Percentiles rank a stretch among this genome's conserved stretches.
These are phyloP conservation scores for Phyllotreta cruciferae DNA, from an alignment of 2,888 invertebrate species.

Conservation along the genomic window DNA sequence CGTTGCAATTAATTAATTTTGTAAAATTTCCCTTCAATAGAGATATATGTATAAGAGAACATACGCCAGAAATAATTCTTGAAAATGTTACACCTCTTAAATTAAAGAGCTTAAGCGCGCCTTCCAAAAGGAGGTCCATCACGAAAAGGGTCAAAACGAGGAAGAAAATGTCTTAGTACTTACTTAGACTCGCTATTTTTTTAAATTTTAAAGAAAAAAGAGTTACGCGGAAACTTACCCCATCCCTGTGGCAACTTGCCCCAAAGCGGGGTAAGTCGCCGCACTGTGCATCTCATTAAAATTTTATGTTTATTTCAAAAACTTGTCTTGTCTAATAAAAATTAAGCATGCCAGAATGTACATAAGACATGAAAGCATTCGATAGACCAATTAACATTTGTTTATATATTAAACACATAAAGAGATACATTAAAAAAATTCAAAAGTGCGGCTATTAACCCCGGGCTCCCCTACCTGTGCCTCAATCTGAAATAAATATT, in stretches of 20 bases:
- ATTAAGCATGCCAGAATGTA: not conserved
- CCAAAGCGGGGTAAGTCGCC: too few species aligned
- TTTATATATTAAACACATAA: not conserved
- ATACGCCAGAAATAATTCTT: not conserved
- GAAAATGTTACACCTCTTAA: slow-evolving; percentile 1
- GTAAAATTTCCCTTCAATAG: not conserved
- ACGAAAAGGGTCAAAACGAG: slow-evolving; percentile 9
- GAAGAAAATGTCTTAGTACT: not conserved
- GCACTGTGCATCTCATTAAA: not conserved
- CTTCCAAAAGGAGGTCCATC: slow-evolving; percentile 4
- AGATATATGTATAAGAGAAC: not conserved
- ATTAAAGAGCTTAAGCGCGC: slow-evolving; percentile 1
- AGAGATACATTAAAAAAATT: slow-evolving; percentile 1
- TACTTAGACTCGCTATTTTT: not conserved
- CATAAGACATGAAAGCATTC: slow-evolving; percentile 7
- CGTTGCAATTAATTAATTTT: not conserved
- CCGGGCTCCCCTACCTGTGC: slow-evolving; percentile 7
- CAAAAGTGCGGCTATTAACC: slow-evolving; percentile 7
- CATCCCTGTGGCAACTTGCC: not conserved
- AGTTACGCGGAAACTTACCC: not conserved
- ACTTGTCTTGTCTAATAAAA: not conserved
- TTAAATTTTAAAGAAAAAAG: not conserved
- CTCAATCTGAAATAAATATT: not conserved
- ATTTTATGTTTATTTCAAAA: not conserved
- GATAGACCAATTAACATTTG: slow-evolving; percentile 2